Base-by-base conservation (phyloP, 2,797 vertebrate genomes). In the Syngnathus rostellatus region DNA sequence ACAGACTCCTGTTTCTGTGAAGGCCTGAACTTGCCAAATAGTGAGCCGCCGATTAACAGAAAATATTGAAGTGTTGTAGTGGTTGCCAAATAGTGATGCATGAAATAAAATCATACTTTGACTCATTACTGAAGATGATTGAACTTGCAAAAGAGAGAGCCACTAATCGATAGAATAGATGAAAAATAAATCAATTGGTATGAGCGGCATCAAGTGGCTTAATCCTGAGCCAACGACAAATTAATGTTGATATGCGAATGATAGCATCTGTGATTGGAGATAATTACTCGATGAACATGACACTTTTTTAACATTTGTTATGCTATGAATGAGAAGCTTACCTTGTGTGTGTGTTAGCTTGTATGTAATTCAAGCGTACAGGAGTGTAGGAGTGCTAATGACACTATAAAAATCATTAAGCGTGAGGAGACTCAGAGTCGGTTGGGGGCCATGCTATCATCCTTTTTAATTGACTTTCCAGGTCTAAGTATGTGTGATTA, bases 381-480 rank as follows among this genome's bases (percentile, higher is more conserved):
- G 76, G 5, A 17, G 23, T 72, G 87, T 83, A 82, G 82, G 86
- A 83, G 86, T 84, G 74, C 74, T 81, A 75, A 83, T 84, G 84
- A 85, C 81, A 81, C 85, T 87, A 76, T 68, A 83, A 83, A 83
- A 83, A 86, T 85, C 80, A 87, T 83, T 82, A 77, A 85, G 84
- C 77, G 77, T 81, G 81, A 82, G 83, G 84, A 83, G 84, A 73
- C 77, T 83, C 67, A 72, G 78, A 80, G 84, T 79, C 83, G 79
- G 83, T 78, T 83, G 83, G 82, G 81, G 82, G 83, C 68, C 80
- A 78, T 76, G 76, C 72, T 85, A 31, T 57, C 88, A 88, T 89
- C 84, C 85, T 79, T 82, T 82, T 85, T 86, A 89, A 88, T 88
- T 89, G 84, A 85, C 86, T 87, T 83, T 84, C 80, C 69, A 82